phyloP scores from a whole-genome alignment of 2,888 invertebrate genomes.

The Amphimallon solstitiale region DNA sequence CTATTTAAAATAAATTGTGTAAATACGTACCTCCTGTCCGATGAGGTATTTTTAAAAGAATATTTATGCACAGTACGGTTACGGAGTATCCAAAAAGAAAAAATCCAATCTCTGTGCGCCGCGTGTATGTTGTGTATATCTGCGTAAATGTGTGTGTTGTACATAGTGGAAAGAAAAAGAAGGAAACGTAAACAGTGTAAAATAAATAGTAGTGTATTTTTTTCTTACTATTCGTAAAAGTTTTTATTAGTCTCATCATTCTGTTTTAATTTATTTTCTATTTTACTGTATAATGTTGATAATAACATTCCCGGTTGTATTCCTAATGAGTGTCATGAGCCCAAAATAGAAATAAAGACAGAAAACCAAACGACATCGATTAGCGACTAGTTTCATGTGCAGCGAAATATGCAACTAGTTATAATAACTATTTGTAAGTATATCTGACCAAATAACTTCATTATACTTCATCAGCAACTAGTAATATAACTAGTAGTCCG shows the following conservation, averaged over 20 bases:
- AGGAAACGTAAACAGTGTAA: constrained; percentile 25
- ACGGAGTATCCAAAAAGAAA: constrained; percentile 20
- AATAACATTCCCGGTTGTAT: constrained; percentile 61
- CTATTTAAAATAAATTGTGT: constrained; percentile 54
- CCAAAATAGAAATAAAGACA: constrained; percentile 13
- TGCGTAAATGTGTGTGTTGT: not conserved
- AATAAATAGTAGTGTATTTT: constrained; percentile 30
- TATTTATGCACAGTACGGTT: constrained; percentile 30
- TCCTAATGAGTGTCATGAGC: constrained; percentile 44
- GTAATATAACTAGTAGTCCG: too few species aligned
- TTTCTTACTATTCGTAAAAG: constrained; percentile 24
- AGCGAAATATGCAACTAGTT: too few species aligned
- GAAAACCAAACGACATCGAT: too few species aligned
- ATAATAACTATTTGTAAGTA: too few species aligned
- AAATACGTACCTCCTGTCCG: constrained; percentile 53
- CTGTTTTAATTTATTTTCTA: constrained; percentile 45
- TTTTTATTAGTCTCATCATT: constrained; percentile 3
- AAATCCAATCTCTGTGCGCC: not conserved
- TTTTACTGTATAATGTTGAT: constrained; percentile 50
- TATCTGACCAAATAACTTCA: too few species aligned
- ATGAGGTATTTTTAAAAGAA: constrained; percentile 54
- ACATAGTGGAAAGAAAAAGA: not conserved
- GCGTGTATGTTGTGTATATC: too few species aligned
- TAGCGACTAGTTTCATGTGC: too few species aligned
- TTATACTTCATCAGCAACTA: too few species aligned